Conservation (phyloP, 2,888 invertebrate species). For the Andrena camellia region DNA sequence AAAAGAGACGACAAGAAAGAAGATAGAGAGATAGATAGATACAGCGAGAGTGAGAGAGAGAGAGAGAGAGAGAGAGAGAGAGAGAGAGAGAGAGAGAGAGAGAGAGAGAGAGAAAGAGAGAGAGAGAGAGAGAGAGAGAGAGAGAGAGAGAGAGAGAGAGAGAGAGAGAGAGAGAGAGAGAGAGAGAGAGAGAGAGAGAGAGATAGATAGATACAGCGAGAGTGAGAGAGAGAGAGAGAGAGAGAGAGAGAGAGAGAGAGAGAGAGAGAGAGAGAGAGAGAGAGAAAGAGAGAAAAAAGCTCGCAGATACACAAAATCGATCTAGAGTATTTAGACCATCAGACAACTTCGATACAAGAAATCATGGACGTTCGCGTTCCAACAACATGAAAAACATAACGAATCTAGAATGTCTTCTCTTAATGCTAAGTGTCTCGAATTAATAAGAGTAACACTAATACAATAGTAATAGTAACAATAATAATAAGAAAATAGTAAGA, state of each 20-base stretch:
- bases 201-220: too few relatives aligned
- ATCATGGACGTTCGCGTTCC: conserved; percentile 30
- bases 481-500: conserved; percentile 5
- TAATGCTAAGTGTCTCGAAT: conserved; percentile 44
- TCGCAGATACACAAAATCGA: conserved; percentile 63
- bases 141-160: too few relatives aligned
- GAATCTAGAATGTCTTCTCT: conserved; percentile 25
- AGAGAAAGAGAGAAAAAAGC: conserved; percentile 43
- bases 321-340: conserved; percentile 41
- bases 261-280: too few relatives aligned
- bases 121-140: too few relatives aligned
- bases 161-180: too few relatives aligned
- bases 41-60: too few relatives aligned
- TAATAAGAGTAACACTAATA: conserved; percentile 35
- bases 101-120: too few relatives aligned
- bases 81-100: too few relatives aligned
- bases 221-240: too few relatives aligned
- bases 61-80: too few relatives aligned
- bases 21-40: not conserved
- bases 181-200: too few relatives aligned
- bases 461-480: conserved; percentile 23
- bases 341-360: conserved; percentile 53
- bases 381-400: conserved; percentile 37
- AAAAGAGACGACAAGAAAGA: conserved; percentile 54
- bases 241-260: too few relatives aligned